These are phyloP conservation scores for Hyphantria cunea DNA, from an alignment of 1,140 invertebrate genomes.

Conservation along the genomic window DNA sequence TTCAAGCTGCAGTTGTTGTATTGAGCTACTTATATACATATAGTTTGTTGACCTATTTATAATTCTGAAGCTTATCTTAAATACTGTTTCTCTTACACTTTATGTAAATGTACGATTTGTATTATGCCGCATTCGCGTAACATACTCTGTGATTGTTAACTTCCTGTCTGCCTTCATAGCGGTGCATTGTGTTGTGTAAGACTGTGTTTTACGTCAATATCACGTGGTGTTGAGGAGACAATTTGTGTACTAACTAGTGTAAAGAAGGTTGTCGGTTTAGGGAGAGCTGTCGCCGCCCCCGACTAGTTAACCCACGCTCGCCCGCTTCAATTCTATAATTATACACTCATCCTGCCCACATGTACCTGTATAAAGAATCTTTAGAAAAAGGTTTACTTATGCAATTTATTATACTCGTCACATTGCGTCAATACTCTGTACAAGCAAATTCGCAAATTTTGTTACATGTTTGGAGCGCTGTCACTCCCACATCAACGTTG, in stretches of 20 bases:
- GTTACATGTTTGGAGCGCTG: conserved; percentile 42
- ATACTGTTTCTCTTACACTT: conserved; percentile 2
- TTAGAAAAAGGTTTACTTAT: conserved; percentile 24
- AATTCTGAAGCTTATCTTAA: background rate
- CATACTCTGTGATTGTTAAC: conserved; percentile 25
- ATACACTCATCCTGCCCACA: conserved; percentile 25
- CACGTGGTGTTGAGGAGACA: conserved; percentile 9
- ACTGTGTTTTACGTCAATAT: conserved; percentile 9
- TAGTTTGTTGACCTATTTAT: background rate
- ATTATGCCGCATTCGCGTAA: conserved; percentile 34
- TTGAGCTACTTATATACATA: no score
- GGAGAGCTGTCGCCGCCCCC: conserved; percentile 41
- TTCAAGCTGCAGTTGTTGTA: no score
- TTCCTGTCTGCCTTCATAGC: conserved; percentile 31
- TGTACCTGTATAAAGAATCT: conserved; percentile 17
- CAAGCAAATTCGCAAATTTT: conserved; percentile 19
- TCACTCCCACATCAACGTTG: conserved; percentile 63
- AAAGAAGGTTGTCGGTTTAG: conserved; percentile 3
- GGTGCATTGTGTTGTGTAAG: conserved; percentile 27
- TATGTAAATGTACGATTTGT: conserved; percentile 15
- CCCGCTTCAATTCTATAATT: conserved; percentile 15
- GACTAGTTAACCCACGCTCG: conserved; percentile 41
- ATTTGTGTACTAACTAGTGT: conserved; percentile 14
- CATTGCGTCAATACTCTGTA: conserved; percentile 20
- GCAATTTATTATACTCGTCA: conserved; percentile 10